Percentiles rank a stretch among this genome's conserved stretches.
These are phyloP conservation scores for Papilio elwesi DNA, from an alignment of 2,888 invertebrate species.

Conservation along the genomic window DNA sequence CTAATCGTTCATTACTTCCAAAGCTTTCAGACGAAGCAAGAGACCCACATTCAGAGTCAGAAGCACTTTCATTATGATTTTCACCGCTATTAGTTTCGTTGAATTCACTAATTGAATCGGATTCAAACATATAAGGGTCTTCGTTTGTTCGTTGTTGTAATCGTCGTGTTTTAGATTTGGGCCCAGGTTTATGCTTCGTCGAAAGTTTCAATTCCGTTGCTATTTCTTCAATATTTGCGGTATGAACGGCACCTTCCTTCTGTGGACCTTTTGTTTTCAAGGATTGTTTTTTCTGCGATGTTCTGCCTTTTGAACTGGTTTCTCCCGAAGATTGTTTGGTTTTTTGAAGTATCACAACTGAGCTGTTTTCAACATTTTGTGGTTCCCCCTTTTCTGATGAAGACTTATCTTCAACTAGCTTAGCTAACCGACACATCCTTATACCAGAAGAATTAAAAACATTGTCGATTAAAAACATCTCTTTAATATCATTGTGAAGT, in stretches of 20 bases:
- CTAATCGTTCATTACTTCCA: conserved; percentile 61
- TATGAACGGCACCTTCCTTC: conserved; percentile 34
- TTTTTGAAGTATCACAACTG: conserved; percentile 66
- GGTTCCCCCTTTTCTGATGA: conserved; percentile 51
- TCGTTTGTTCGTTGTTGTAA: conserved; percentile 47
- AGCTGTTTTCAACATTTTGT: conserved; percentile 46
- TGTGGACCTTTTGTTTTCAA: conserved; percentile 51
- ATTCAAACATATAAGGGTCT: conserved; percentile 73
- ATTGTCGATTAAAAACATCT: conserved; percentile 87
- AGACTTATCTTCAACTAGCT: conserved; percentile 71
- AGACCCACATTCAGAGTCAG: conserved; percentile 68
- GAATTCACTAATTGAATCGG: conserved; percentile 64
- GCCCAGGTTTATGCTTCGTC: conserved; percentile 60
- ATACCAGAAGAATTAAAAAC: conserved; percentile 85
- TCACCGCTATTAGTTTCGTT: conserved; percentile 57
- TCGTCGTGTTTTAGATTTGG: conserved; percentile 67
- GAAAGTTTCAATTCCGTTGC: conserved; percentile 42
- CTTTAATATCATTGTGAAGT: conserved; percentile 88
- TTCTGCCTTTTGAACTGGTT: conserved; percentile 46
- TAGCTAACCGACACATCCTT: conserved; percentile 86
- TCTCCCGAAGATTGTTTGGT: conserved; percentile 50
- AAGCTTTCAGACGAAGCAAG: conserved; percentile 63
- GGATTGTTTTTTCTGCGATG: conserved; percentile 57
- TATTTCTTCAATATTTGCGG: conserved; percentile 38
- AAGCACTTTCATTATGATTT: conserved; percentile 51